These are phyloP conservation scores for Sarcophaga carnaria DNA, from an alignment of 2,888 invertebrate species.

Conservation along the genomic window DNA sequence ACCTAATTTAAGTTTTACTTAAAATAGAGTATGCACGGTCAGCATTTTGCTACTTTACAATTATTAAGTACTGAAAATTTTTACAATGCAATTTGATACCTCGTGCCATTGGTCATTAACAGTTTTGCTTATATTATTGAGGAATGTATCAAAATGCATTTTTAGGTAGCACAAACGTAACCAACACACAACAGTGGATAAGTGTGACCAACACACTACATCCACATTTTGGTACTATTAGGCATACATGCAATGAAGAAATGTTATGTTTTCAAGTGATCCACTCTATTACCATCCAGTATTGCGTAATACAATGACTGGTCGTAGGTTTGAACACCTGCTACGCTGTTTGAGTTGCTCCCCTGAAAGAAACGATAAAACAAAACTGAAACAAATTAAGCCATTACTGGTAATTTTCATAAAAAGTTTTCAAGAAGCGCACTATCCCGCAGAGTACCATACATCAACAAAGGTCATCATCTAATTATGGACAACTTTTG, in stretches of 20 bases:
- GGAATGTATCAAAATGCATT: too few species aligned
- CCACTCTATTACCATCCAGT: slow-evolving; percentile 35
- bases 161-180: too few species aligned
- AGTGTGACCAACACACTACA: too few species aligned
- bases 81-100: too few species aligned
- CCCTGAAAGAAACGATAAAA: slow-evolving; percentile 30
- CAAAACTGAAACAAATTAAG: slow-evolving; percentile 36
- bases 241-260: slow-evolving; percentile 28
- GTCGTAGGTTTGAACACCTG: slow-evolving; percentile 33
- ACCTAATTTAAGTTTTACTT: too few species aligned
- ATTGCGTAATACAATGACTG: slow-evolving; percentile 40
- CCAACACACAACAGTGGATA: too few species aligned
- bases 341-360: slow-evolving; percentile 40
- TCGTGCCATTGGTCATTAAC: too few species aligned
- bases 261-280: slow-evolving; percentile 31
- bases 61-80: too few species aligned
- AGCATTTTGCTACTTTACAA: too few species aligned
- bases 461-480: slow-evolving; percentile 57
- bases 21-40: too few species aligned
- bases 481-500: slow-evolving; percentile 60
- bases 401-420: slow-evolving; percentile 11
- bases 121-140: too few species aligned
- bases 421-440: slow-evolving; percentile 41
- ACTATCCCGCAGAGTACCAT: slow-evolving; percentile 30
- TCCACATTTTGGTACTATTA: slow-evolving; percentile 10